A percentile compares a stretch with the other conserved stretches of the same genome.
phyloP scores from a whole-genome alignment of 2,113 vertebrate genomes.

The Coturnix japonica region DNA sequence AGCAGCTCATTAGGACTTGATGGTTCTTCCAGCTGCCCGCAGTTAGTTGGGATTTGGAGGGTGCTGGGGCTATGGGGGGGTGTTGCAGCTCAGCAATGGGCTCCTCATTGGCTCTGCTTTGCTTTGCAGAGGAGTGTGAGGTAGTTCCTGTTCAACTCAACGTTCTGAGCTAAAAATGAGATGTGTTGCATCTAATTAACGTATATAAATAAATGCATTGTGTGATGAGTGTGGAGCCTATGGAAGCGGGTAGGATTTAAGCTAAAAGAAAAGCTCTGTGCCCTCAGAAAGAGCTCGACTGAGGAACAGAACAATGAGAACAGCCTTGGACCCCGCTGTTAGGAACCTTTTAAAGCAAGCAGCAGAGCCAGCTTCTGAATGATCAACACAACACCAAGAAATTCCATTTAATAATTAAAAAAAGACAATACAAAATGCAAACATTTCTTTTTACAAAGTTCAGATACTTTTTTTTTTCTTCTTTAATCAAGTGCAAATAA shows the following conservation, averaged over 20 bases:
- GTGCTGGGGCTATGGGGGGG: background rate
- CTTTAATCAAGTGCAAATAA: conserved; percentile 96
- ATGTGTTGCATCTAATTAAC: background rate
- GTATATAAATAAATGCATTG: background rate
- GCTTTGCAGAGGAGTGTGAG: background rate
- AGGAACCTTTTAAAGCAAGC: conserved; percentile 31
- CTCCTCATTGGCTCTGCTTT: background rate
- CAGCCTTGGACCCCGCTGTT: conserved; percentile 13
- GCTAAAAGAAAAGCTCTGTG: accelerated
- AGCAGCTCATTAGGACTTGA: background rate
- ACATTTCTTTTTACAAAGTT: conserved; percentile 95
- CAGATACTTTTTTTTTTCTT: conserved; percentile 89
- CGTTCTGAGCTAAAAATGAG: background rate
- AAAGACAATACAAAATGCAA: conserved; percentile 98
- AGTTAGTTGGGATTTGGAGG: background rate
- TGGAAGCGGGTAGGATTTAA: background rate
- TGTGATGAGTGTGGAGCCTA: background rate
- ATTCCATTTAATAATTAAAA: conserved; percentile 86
- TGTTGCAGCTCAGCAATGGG: background rate
- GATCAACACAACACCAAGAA: conserved; percentile 68
- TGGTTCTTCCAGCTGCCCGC: background rate
- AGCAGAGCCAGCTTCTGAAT: conserved; percentile 43
- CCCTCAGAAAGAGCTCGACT: background rate
- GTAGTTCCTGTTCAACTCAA: background rate
- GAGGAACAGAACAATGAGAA: conserved; percentile 43